Evolutionary conservation across 2,797 vertebrate species (phyloP), one percentile per base, ranked within the genome.

Genomic region (Microctenopoma steveboyesi): DNA sequence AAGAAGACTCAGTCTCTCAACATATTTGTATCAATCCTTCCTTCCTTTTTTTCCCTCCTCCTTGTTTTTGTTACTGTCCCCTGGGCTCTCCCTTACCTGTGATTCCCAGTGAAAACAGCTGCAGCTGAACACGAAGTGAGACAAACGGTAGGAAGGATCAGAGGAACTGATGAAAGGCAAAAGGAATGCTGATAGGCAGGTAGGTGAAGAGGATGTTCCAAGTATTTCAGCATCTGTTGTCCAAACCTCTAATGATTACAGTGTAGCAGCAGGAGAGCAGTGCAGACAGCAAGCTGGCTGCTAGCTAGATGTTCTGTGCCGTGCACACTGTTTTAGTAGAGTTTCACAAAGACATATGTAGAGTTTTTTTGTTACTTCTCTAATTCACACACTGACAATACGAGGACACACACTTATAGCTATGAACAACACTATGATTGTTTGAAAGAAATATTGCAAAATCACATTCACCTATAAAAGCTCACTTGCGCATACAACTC

Each of bases 261-360:
- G 48, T 37, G 53, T 65, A 71, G 66, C 60, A 67, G 60, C 46
- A 46, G 54, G 12, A 27, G 54, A 63, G 39, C 6, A 10, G 55
- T 55, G 27, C 22, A 9, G 65, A 53, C 52, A 77, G 51, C 67
- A 59, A 72, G 67, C 64, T 51, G 59, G 55, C 64, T 65, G 49
- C 65, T 30, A 16, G 45, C 51, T 74, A 63, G 58, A 72, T 56
- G 48, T 76, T 72, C 78, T 74, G 79, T 82, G 78, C 72, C 22
- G 46, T 68, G 53, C 88, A 87, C 90, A 92, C 89, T 91, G 88
- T 88, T 92, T 91, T 88, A 82, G 66, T 69, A 62, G 86, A 79
- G 77, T 86, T 90, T 77, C 74, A 82, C 86, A 81, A 82, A 78
- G 91, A 85, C 92, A 93, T 4, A 87, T 18, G 18, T 18, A 2